Base-by-base conservation (phyloP, 2,888 invertebrate species). In the Tenthredo amoena region DNA sequence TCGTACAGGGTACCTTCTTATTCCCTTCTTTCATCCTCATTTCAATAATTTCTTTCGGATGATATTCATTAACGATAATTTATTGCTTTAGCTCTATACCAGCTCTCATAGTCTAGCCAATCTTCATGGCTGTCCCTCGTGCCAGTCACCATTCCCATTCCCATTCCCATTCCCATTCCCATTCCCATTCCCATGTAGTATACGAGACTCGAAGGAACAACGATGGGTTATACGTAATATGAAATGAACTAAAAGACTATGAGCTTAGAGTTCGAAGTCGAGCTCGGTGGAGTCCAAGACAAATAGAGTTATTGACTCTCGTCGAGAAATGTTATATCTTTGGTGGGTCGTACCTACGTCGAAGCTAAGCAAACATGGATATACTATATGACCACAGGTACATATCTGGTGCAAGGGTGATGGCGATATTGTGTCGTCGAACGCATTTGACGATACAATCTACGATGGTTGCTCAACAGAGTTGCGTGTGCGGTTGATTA, bases 401-500 rank as follows among this genome's bases (percentile, higher is more conserved):
- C n/a, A n/a, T n/a, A 62, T 62, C 26, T 68, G 68, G 68, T 68
- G 68, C 4, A 68, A 68, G 34, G 68, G 34, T 18, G 26, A 26
- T 26, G 62, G 37, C n/a, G 34, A 10, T 9, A 1, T 21, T n/a
- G 21, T n/a, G 43, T 43, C 43, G 26, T 43, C 74, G 43, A 74
- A 40, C 43, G 74, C 43, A 21, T 74, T 43, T 74, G 10, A 43
- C 40, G 74, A 74, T 74, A 74, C 15, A 40, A 74, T 74, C 74
- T 74, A 74, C 15, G 43, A 55, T 37, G 34, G n/a, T 77, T 55
- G 55, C 15, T 37, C 55, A 26, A 43, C 77, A 50, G 50, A 62
- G 26, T 81, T 81, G 58, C 81, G 81, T 62, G 58, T 40, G n/a
- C 40, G 62, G 37, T 65, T 62, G 62, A 62, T 81, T 62, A 81